Conservation (phyloP, 2,888 invertebrate species). For the Anaspis maculata region DNA sequence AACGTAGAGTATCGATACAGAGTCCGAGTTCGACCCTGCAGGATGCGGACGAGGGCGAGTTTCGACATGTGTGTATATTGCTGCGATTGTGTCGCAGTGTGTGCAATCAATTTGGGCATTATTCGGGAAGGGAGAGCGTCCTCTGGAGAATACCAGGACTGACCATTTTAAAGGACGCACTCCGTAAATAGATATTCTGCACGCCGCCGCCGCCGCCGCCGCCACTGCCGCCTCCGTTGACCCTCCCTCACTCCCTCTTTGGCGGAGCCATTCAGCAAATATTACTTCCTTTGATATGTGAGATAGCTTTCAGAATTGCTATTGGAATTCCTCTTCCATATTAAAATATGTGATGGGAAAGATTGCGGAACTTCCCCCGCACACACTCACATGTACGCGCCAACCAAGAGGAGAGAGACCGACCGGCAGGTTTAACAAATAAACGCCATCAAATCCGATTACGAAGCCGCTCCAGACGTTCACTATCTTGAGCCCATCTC, state of each 20-base stretch:
- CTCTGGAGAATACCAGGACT: constrained; percentile 40
- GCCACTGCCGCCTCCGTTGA: constrained; percentile 8
- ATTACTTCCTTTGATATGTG: constrained; percentile 44
- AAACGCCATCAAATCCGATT: constrained; percentile 25
- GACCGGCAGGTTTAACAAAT: constrained; percentile 19
- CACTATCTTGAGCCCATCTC: constrained; percentile 14
- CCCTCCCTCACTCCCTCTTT: constrained; percentile 1
- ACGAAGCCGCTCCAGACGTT: constrained; percentile 16
- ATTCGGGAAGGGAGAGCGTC: constrained; percentile 29
- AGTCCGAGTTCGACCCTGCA: no score
- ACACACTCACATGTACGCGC: no score
- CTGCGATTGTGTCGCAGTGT: constrained; percentile 39
- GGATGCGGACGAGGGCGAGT: no score
- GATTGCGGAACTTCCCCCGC: constrained; percentile 13
- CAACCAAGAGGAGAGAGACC: no score
- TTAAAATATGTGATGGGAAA: constrained; percentile 19
- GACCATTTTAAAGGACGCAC: constrained; percentile 42
- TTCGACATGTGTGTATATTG: constrained; percentile 36
- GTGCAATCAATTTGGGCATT: constrained; percentile 43
- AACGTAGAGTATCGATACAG: no score
- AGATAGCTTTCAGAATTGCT: constrained; percentile 35
- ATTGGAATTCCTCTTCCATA: constrained; percentile 34
- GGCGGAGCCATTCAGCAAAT: constrained; percentile 39
- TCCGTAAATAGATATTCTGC: constrained; percentile 39
- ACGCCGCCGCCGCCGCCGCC: constrained; percentile 31